These are phyloP conservation scores for Metridium senile DNA, from an alignment of 92 coral and sea anemone genomes.

Conservation along the genomic window DNA sequence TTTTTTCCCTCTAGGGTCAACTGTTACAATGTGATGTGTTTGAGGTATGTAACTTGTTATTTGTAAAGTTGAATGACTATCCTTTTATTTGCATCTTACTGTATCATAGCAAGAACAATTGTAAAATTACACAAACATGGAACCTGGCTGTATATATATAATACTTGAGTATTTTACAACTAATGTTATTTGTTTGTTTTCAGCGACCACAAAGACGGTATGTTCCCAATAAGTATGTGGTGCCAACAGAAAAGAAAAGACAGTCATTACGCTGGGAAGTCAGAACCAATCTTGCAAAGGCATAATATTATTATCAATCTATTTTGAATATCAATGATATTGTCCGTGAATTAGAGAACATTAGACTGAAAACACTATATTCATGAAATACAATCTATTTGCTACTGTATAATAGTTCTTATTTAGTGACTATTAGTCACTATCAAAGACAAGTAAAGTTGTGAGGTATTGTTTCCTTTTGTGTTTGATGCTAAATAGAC, in stretches of 20 bases:
- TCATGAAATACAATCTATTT: too few species aligned
- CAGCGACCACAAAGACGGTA: slow-evolving; percentile 82
- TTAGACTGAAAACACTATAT: too few species aligned
- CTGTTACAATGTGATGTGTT: slow-evolving; percentile 90
- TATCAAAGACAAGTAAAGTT: too few species aligned
- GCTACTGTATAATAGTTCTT: too few species aligned
- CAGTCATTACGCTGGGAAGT: slow-evolving; percentile 97
- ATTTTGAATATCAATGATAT: too few species aligned
- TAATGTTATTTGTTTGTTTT: background rate
- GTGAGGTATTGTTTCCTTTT: too few species aligned
- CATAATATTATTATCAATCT: slow-evolving; percentile 26
- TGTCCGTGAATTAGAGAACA: too few species aligned
- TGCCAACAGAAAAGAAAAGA: slow-evolving; percentile 94
- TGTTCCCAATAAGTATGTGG: slow-evolving; percentile 89
- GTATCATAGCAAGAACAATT: background rate
- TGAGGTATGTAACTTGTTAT: slow-evolving; percentile 64
- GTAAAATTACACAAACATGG: too few species aligned
- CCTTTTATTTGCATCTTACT: background rate
- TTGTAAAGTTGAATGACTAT: background rate
- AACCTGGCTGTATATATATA: too few species aligned
- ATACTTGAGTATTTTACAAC: background rate
- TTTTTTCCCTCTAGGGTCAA: slow-evolving; percentile 57
- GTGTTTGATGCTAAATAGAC: too few species aligned
- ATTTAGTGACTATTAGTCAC: too few species aligned
- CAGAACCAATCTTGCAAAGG: slow-evolving; percentile 78